Conservation (phyloP, 2,797 vertebrate genomes). For the Sebastes baramenuke region DNA sequence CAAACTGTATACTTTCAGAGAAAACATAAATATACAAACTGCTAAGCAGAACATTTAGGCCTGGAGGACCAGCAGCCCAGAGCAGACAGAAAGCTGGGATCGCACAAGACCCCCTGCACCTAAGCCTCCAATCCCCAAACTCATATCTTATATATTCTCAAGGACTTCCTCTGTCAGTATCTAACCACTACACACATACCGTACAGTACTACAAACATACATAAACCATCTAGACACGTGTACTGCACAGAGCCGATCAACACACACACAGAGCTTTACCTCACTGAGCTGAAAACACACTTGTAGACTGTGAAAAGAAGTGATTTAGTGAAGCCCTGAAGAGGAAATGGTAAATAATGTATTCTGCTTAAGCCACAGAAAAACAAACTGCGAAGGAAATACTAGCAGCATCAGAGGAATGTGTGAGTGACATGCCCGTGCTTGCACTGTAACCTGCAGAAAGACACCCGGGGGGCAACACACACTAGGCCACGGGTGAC, state of each 20-base stretch:
- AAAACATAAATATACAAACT: slow-evolving; percentile 46
- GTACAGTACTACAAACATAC: not conserved
- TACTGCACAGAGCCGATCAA: not conserved
- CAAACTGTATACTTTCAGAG: slow-evolving; percentile 21
- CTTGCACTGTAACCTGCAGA: slow-evolving; percentile 59
- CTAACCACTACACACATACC: not conserved
- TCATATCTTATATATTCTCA: not conserved
- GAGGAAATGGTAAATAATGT: not conserved
- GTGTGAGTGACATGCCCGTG: slow-evolving; percentile 49
- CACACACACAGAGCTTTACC: not conserved
- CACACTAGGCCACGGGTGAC: slow-evolving; percentile 18
- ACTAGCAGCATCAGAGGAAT: slow-evolving; percentile 37
- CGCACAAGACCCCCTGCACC: not conserved
- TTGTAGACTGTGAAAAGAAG: not conserved
- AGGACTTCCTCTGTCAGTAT: not conserved
- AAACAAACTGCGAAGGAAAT: not conserved
- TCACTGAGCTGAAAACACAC: slow-evolving; percentile 6
- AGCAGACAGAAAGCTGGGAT: not conserved
- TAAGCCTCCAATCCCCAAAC: slow-evolving; percentile 11
- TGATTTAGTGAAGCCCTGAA: not conserved
- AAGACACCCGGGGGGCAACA: slow-evolving; percentile 8
- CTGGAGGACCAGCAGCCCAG: not conserved
- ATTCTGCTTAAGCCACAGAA: not conserved
- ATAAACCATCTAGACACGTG: not conserved
- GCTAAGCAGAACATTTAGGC: not conserved